Evolutionary conservation across 2,113 vertebrate genomes (phyloP).

Genomic region (Ivindomyrus marchei): DNA sequence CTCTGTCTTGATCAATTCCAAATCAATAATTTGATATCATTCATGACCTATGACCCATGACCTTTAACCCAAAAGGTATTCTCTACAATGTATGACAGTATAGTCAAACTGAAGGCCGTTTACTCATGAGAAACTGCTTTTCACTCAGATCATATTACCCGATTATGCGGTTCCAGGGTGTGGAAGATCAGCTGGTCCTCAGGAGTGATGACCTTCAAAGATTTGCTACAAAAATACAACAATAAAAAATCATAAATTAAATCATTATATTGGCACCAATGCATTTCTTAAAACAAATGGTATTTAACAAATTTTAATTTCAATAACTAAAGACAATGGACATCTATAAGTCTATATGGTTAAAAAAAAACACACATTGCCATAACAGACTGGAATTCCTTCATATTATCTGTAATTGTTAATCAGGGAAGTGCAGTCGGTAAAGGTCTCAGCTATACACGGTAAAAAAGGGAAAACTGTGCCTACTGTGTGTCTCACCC

Average conservation of each 20-base stretch:
- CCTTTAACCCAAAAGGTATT: neutral
- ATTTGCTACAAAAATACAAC: neutral
- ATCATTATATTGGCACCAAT: neutral
- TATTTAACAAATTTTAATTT: neutral
- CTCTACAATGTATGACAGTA: neutral
- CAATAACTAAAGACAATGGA: neutral
- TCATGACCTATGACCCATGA: neutral
- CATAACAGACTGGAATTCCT: neutral
- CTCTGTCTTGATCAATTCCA: neutral
- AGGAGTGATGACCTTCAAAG: conserved; percentile 8
- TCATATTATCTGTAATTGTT: neutral
- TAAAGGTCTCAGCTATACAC: neutral
- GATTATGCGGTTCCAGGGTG: neutral
- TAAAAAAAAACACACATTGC: neutral
- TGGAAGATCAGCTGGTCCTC: neutral
- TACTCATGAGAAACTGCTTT: neutral
- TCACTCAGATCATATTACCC: neutral
- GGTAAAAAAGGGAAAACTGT: neutral
- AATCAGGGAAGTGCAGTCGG: neutral
- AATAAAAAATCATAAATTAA: neutral
- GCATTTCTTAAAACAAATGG: neutral
- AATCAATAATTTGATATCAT: neutral
- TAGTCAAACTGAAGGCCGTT: neutral
- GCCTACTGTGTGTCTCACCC: neutral
- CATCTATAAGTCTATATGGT: neutral